A percentile compares a stretch with the other conserved stretches of the same genome.
These are phyloP conservation scores for Colostygia pectinataria DNA, from an alignment of 2,888 invertebrate genomes.

Conservation along the genomic window DNA sequence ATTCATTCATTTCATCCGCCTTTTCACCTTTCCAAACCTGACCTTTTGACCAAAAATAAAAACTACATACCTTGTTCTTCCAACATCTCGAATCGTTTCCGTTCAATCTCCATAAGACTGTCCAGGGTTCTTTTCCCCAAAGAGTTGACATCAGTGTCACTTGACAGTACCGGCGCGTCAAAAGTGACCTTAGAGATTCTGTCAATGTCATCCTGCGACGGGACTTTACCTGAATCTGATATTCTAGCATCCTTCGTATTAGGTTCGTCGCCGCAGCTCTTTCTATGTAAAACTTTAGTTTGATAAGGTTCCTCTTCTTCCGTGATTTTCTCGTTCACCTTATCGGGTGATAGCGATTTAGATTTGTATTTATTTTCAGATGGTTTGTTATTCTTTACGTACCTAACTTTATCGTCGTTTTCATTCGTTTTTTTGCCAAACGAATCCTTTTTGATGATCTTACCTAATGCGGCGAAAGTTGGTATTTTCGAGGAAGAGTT, in stretches of 20 bases:
- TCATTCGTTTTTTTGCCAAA: slow-evolving; percentile 64
- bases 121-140: slow-evolving; percentile 91
- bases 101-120: slow-evolving; percentile 94
- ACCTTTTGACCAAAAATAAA: background rate
- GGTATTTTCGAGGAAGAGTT: slow-evolving; percentile 77
- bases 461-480: slow-evolving; percentile 75
- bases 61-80: slow-evolving; percentile 91
- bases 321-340: slow-evolving; percentile 53
- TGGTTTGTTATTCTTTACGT: slow-evolving; percentile 69
- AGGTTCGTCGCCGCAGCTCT: slow-evolving; percentile 78
- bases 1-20: no score
- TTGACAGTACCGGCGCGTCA: slow-evolving; percentile 89
- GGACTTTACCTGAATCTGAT: slow-evolving; percentile 76
- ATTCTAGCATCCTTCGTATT: slow-evolving; percentile 61
- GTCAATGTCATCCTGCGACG: slow-evolving; percentile 93
- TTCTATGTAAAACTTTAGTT: slow-evolving; percentile 60
- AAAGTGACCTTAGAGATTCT: slow-evolving; percentile 94
- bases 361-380: slow-evolving; percentile 76
- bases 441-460: slow-evolving; percentile 78
- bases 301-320: slow-evolving; percentile 59
- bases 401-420: slow-evolving; percentile 59
- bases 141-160: slow-evolving; percentile 85
- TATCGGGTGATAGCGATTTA: slow-evolving; percentile 70
- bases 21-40: background rate
- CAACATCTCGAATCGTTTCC: slow-evolving; percentile 92